phyloP scores from a whole-genome alignment of 2,888 invertebrate species.

The Dryomyza anilis region DNA sequence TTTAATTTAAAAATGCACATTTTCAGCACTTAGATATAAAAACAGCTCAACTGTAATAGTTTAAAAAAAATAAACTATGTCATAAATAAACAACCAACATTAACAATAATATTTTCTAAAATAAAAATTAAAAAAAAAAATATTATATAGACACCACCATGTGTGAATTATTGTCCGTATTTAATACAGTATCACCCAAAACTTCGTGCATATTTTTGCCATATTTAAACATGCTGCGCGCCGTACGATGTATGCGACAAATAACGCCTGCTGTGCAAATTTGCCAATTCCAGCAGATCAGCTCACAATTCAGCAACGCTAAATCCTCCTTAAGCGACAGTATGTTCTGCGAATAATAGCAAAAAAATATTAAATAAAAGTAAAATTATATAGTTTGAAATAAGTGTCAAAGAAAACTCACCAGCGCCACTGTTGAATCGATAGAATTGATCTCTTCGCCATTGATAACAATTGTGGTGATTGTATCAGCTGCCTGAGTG shows the following conservation, averaged over 20 bases:
- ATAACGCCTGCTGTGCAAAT: slow-evolving; percentile 55
- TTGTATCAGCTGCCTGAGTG: slow-evolving; percentile 51
- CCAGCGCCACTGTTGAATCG: slow-evolving; percentile 69
- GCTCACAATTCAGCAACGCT: slow-evolving; percentile 61
- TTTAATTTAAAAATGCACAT: no score
- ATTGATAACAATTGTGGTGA: slow-evolving; percentile 74
- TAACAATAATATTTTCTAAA: no score
- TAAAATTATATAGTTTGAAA: background rate
- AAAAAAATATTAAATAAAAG: slow-evolving; percentile 13
- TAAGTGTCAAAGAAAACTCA: no score
- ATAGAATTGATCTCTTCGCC: slow-evolving; percentile 67
- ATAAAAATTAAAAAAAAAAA: background rate
- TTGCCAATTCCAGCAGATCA: slow-evolving; percentile 65
- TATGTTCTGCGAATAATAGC: slow-evolving; percentile 61
- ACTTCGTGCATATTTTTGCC: slow-evolving; percentile 45
- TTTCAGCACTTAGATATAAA: no score
- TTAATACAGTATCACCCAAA: background rate
- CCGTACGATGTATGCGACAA: slow-evolving; percentile 47
- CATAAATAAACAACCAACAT: no score
- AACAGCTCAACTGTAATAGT: no score
- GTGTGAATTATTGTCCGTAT: slow-evolving; percentile 7
- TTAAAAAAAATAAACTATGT: no score
- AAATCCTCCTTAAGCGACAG: slow-evolving; percentile 65
- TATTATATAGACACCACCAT: slow-evolving; percentile 9
- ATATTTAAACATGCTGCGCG: slow-evolving; percentile 49